Evolutionary conservation across 2,113 vertebrate species (phyloP).

Genomic region (Fulmarus glacialis): DNA sequence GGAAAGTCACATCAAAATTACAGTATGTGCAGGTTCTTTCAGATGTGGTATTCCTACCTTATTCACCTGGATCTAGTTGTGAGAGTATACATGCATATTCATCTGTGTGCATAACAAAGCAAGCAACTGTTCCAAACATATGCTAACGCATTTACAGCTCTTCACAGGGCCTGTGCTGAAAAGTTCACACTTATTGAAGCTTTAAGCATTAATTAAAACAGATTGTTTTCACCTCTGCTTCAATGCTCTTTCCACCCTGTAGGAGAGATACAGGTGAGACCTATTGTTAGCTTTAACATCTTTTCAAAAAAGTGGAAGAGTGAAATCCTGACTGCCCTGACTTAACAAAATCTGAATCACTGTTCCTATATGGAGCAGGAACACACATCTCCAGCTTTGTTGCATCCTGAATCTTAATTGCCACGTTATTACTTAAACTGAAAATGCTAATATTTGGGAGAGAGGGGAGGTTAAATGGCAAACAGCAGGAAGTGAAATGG

Average conservation of each 20-base stretch:
- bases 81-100: accelerated
- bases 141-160: accelerated
- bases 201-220: neutral
- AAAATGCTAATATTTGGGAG: neutral
- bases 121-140: accelerated
- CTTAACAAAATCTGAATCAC: neutral
- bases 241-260: neutral
- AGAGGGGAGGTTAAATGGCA: neutral
- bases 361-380: neutral
- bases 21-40: too few relatives aligned
- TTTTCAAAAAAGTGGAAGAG: neutral
- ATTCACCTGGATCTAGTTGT: accelerated
- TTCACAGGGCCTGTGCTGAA: too few relatives aligned
- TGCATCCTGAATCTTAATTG: neutral
- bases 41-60: accelerated
- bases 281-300: neutral
- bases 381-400: neutral
- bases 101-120: accelerated
- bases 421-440: neutral
- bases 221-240: neutral
- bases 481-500: neutral
- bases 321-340: neutral
- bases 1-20: neutral
- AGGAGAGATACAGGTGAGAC: neutral
- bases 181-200: accelerated